phyloP scores from a whole-genome alignment of 1,140 invertebrate species.

The Drosophila virilis region DNA sequence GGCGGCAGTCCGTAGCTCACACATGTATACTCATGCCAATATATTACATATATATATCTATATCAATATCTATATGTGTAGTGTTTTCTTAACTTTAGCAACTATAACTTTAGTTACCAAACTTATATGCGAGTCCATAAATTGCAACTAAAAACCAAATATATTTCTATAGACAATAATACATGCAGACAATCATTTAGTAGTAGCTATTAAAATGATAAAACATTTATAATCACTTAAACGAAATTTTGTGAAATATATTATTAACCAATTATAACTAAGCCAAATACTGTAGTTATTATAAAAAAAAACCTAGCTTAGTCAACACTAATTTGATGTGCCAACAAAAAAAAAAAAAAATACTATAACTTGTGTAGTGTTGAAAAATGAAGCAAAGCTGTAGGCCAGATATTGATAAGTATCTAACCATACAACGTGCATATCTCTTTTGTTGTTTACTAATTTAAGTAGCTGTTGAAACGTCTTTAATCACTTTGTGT shows the following conservation, averaged over 20 bases:
- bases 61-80: constrained; percentile 48
- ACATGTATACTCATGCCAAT: constrained; percentile 23
- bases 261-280: constrained; percentile 24
- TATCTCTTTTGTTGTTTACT: constrained; percentile 4
- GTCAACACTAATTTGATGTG: constrained; percentile 3
- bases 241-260: constrained; percentile 22
- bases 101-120: constrained; percentile 13
- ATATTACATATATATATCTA: constrained; percentile 15
- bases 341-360: background rate
- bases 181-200: constrained; percentile 27
- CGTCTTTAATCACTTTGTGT: constrained; percentile 1
- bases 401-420: constrained; percentile 7
- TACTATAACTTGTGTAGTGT: constrained; percentile 39
- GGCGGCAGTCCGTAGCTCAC: constrained; percentile 59
- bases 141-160: constrained; percentile 2
- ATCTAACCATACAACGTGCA: background rate
- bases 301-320: constrained; percentile 15
- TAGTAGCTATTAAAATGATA: constrained; percentile 31
- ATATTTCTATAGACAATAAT: background rate
- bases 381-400: constrained; percentile 23
- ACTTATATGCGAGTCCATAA: background rate
- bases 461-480: constrained; percentile 25
- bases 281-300: constrained; percentile 25
- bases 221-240: constrained; percentile 17
- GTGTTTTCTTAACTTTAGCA: constrained; percentile 28